Base-by-base conservation (phyloP, 2,888 invertebrate genomes). In the Drosophila meridionalis region DNA sequence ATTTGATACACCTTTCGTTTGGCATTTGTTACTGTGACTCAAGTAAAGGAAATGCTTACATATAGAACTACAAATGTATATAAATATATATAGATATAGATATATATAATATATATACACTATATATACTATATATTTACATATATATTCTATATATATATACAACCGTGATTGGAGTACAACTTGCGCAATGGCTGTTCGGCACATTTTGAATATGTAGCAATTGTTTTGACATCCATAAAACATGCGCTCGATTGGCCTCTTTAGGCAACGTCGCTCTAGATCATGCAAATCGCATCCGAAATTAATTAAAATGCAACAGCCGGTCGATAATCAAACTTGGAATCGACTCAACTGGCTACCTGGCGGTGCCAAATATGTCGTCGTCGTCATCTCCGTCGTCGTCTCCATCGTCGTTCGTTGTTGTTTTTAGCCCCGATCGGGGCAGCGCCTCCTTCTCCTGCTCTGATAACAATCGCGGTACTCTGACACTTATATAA, bases 211-310 rank as follows among this genome's bases (percentile, higher is more conserved):
- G 85, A 86, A 86, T 85, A 81, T 84, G 89, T 88, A 88, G 81
- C 81, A 88, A 88, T 86, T 88, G 86, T 76, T 73, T 87, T 87
- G 75, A 86, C 89, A 86, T 86, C 87, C 84, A 86, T 86, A 87
- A 86, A 86, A 86, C 85, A 86, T 86, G 84, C 87, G 89, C 81
- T 80, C 84, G 87, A 87, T 88, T 86, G 85, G 89, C 89, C 85
- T 87, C 89, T 84, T 86, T 86, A 79, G 82, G 85, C 78, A 73
- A 63, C 64, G 48, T 62, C 63, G 71, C 71, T 67, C 74, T 69
- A 75, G 88, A 89, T 88, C 86, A 90, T 86, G 90, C 90, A 86
- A 88, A 88, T 86, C 64, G 52, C 55, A 78, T 66, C 73, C 68
- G 55, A 73, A 64, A 86, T 86, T 89, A 87, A 87, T 87, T 87